phyloP scores from a whole-genome alignment of 2,797 vertebrate species.

The Halcyon smyrnensis region DNA sequence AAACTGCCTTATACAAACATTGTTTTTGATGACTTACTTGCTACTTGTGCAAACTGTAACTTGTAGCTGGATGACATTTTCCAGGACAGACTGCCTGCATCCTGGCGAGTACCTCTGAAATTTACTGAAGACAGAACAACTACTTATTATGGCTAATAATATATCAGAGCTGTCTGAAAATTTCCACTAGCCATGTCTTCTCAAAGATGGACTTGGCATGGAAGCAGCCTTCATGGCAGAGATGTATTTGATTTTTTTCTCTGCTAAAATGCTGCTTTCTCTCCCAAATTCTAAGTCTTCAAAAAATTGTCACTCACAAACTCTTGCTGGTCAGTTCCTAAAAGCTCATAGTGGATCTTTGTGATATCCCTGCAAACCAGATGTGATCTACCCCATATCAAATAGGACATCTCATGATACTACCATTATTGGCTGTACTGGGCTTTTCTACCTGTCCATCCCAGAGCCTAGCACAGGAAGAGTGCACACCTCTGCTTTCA shows the following conservation, averaged over 20 bases:
- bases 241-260: not conserved
- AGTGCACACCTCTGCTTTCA: accelerated
- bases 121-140: not conserved
- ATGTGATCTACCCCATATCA: not conserved
- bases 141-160: not conserved
- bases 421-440: not conserved
- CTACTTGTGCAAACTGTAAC: not conserved
- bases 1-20: not conserved
- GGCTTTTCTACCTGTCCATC: not conserved
- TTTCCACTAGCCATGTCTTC: not conserved
- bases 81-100: not conserved
- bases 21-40: not conserved
- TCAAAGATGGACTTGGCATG: not conserved
- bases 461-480: not conserved
- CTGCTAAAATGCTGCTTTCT: not conserved
- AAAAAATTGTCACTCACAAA: not conserved
- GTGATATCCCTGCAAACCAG: not conserved
- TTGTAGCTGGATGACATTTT: not conserved
- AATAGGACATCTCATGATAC: not conserved
- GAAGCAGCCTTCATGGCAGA: not conserved
- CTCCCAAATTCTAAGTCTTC: not conserved
- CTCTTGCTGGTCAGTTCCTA: not conserved
- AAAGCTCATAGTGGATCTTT: not conserved
- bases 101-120: not conserved
- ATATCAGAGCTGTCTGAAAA: not conserved